These are phyloP conservation scores for Xanthia togata DNA, from an alignment of 2,888 invertebrate species.

Conservation along the genomic window DNA sequence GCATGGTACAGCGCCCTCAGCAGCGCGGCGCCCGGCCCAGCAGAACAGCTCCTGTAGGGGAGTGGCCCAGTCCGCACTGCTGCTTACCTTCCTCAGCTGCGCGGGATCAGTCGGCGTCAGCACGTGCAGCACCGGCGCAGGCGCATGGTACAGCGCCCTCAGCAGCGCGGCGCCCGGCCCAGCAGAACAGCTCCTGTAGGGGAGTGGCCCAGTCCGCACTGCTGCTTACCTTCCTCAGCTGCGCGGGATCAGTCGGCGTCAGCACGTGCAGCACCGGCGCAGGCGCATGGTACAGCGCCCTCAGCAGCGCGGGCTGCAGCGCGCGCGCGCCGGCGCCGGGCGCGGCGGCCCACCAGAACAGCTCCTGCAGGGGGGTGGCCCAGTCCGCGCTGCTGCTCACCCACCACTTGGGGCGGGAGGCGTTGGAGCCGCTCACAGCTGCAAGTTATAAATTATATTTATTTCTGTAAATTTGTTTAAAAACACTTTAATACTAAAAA, in stretches of 20 bases:
- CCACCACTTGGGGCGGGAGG: slow-evolving; percentile 78
- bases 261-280: slow-evolving; percentile 77
- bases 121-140: slow-evolving; percentile 75
- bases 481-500: background rate
- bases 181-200: slow-evolving; percentile 83
- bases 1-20: slow-evolving; percentile 82
- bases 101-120: slow-evolving; percentile 80
- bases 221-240: slow-evolving; percentile 76
- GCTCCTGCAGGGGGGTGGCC: slow-evolving; percentile 78
- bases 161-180: slow-evolving; percentile 79
- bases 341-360: slow-evolving; percentile 83
- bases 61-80: slow-evolving; percentile 73
- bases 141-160: slow-evolving; percentile 81
- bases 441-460: slow-evolving; percentile 50
- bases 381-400: slow-evolving; percentile 77
- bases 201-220: slow-evolving; percentile 75
- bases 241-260: slow-evolving; percentile 78
- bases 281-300: slow-evolving; percentile 81
- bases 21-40: slow-evolving; percentile 79
- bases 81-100: slow-evolving; percentile 77
- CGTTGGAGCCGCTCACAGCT: slow-evolving; percentile 74
- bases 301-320: slow-evolving; percentile 79
- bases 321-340: slow-evolving; percentile 74
- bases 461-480: background rate
- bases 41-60: slow-evolving; percentile 82